Evolutionary conservation across 1,140 invertebrate species (phyloP).

Genomic region (Ooceraea biroi): DNA sequence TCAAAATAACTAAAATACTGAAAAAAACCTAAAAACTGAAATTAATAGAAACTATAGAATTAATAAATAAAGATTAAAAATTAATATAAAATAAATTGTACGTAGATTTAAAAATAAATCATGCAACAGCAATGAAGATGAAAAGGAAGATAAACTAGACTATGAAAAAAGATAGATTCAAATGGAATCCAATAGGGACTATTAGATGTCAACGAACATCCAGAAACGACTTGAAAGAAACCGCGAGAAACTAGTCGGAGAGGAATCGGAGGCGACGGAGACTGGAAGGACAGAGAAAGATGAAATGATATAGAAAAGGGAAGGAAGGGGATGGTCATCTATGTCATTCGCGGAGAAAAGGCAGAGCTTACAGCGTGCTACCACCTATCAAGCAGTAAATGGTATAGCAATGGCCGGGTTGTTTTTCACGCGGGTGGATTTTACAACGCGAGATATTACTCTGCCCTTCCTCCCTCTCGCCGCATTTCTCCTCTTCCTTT

Average conservation of each 20-base stretch:
- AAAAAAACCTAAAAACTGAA: not conserved
- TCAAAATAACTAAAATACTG: not conserved
- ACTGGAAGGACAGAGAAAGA: constrained; percentile 11
- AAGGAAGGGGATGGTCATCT: not conserved
- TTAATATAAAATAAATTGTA: not conserved
- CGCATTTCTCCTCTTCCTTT: not conserved
- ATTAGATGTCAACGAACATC: constrained; percentile 12
- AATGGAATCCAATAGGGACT: constrained; percentile 16
- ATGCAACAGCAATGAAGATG: not conserved
- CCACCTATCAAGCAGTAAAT: constrained; percentile 58
- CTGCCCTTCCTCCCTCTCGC: constrained; percentile 9
- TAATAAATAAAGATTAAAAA: not conserved
- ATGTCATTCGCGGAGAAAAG: constrained; percentile 47
- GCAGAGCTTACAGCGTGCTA: constrained; percentile 30
- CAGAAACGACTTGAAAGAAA: constrained; percentile 40
- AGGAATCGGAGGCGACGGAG: constrained; percentile 49
- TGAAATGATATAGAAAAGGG: not conserved
- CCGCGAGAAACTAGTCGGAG: constrained; percentile 8
- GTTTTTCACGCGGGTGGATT: constrained; percentile 49
- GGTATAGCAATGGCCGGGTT: constrained; percentile 42
- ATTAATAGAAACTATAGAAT: not conserved
- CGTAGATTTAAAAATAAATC: not conserved
- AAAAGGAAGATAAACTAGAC: not conserved
- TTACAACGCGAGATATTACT: constrained; percentile 64
- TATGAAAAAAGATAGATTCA: constrained; percentile 12